Conservation (phyloP, 2,888 invertebrate genomes). For the Schrankia costaestrigalis region DNA sequence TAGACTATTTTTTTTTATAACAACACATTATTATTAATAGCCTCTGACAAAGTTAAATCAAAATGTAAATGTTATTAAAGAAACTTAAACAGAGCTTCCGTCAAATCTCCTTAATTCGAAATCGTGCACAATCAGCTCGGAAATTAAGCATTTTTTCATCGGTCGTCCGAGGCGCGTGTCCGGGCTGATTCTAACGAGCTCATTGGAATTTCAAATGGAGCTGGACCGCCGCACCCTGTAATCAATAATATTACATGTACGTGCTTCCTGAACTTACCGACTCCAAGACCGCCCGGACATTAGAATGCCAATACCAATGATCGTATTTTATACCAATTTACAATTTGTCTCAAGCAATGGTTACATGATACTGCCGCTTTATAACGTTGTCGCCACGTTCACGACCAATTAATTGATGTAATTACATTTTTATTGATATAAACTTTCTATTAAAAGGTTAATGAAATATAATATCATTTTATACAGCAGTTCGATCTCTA, state of each 20-base stretch:
- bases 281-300: constrained; percentile 41
- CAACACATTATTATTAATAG: constrained; percentile 1
- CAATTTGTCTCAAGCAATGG: constrained; percentile 22
- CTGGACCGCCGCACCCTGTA: constrained; percentile 70
- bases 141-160: constrained; percentile 64
- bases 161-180: constrained; percentile 55
- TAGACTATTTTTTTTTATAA: no score
- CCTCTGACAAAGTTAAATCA: constrained; percentile 40
- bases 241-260: constrained; percentile 80
- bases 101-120: constrained; percentile 49
- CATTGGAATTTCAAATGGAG: constrained; percentile 78
- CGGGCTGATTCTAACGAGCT: constrained; percentile 73
- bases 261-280: constrained; percentile 67
- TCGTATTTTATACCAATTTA: constrained; percentile 23
- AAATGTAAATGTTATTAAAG: no score
- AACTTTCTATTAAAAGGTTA: constrained; percentile 18
- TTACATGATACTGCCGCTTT: constrained; percentile 9
- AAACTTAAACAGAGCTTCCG: constrained; percentile 49
- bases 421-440: constrained; percentile 20
- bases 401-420: constrained; percentile 16
- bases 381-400: constrained; percentile 9
- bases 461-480: constrained; percentile 24
- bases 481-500: constrained; percentile 8
- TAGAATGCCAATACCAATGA: constrained; percentile 28
- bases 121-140: constrained; percentile 56